A percentile compares a stretch with the other conserved stretches of the same genome.
Conservation (phyloP, 1,140 invertebrate species). For the Antheraea pernyi region DNA sequence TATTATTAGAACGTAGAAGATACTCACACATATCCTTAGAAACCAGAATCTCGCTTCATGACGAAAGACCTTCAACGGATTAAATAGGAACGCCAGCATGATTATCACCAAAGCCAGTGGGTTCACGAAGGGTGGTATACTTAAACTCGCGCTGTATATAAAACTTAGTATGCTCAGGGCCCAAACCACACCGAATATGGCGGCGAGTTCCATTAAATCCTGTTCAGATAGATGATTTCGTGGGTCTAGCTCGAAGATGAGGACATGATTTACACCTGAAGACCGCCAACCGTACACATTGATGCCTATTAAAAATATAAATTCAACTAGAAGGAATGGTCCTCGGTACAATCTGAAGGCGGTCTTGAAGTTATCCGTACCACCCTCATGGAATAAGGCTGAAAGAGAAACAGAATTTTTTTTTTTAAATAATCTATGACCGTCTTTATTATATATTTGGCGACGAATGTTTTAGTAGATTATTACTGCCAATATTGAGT, state of each 20-base stretch:
- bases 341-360: conserved; percentile 94
- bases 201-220: conserved; percentile 97
- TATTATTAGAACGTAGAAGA: background rate
- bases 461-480: too few species aligned
- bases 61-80: conserved; percentile 95
- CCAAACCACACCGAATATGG: conserved; percentile 98
- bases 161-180: conserved; percentile 90
- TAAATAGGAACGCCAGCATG: conserved; percentile 94
- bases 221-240: conserved; percentile 97
- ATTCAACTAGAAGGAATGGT: conserved; percentile 94
- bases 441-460: too few species aligned
- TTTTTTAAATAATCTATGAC: too few species aligned
- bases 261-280: conserved; percentile 98
- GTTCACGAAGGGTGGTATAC: conserved; percentile 94
- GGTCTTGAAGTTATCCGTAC: conserved; percentile 87
- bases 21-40: conserved; percentile 86
- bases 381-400: conserved; percentile 86
- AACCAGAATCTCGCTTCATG: conserved; percentile 95
- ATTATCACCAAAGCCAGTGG: conserved; percentile 92
- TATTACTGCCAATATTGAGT: too few species aligned
- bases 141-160: conserved; percentile 91
- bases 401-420: conserved; percentile 25
- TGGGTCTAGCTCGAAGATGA: conserved; percentile 99
- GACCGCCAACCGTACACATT: conserved; percentile 99
- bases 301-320: conserved; percentile 97